Evolutionary conservation across 2,113 vertebrate genomes (phyloP).

Genomic region (Hymenochirus boettgeri): DNA sequence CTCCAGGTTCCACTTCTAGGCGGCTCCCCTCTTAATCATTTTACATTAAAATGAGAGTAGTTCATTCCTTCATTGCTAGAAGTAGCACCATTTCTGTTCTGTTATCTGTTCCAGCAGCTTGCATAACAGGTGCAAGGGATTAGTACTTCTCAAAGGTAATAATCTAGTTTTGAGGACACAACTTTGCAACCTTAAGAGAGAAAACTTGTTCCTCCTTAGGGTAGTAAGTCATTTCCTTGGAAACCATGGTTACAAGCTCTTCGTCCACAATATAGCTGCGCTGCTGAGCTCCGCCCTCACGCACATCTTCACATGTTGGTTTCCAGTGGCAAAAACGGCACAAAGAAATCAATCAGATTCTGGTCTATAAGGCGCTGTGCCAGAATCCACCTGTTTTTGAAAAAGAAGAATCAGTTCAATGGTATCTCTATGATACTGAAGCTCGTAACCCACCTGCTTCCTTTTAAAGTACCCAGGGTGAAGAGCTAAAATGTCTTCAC

Average conservation of each 20-base stretch:
- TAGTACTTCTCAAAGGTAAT: slow-evolving; percentile 58
- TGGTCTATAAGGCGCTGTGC: slow-evolving; percentile 83
- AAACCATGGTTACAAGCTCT: slow-evolving; percentile 61
- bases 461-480: too few species aligned
- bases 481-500: too few species aligned
- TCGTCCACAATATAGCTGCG: slow-evolving; percentile 42
- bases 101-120: too few species aligned
- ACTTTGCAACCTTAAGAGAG: slow-evolving; percentile 91
- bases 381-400: slow-evolving; percentile 93
- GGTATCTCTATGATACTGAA: too few species aligned
- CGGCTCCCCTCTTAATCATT: too few species aligned
- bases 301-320: slow-evolving; percentile 80
- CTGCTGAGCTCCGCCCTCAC: slow-evolving; percentile 69
- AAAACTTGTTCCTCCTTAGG: slow-evolving; percentile 80
- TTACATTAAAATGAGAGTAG: too few species aligned
- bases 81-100: too few species aligned
- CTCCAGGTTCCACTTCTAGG: too few species aligned
- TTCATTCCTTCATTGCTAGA: too few species aligned
- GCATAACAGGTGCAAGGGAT: too few species aligned
- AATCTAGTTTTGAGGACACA: slow-evolving; percentile 76
- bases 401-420: too few species aligned
- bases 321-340: slow-evolving; percentile 92
- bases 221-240: slow-evolving; percentile 77
- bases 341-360: slow-evolving; percentile 88
- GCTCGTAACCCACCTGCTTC: too few species aligned